Conservation (phyloP, 2,797 vertebrate genomes). For the Anguilla pacifica region DNA sequence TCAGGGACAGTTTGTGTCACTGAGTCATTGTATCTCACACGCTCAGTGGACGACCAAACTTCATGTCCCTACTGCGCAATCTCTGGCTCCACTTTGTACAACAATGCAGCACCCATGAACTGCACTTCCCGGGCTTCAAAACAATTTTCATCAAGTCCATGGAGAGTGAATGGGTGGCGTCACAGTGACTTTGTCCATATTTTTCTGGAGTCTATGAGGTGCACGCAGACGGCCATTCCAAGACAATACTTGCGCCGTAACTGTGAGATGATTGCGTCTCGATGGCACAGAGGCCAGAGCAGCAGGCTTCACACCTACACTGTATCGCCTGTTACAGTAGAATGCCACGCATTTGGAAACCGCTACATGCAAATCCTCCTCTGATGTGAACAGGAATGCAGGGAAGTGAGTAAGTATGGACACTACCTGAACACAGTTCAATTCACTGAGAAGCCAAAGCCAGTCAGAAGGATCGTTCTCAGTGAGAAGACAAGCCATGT, state of each 20-base stretch:
- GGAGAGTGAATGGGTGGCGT: too few species aligned
- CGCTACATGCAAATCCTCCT: constrained; percentile 3
- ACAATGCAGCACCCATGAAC: too few species aligned
- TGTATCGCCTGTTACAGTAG: background rate
- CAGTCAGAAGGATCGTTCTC: background rate
- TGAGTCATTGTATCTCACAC: too few species aligned
- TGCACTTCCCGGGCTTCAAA: too few species aligned
- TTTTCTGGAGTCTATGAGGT: too few species aligned
- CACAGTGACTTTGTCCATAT: too few species aligned
- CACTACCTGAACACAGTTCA: background rate
- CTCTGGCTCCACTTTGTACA: too few species aligned
- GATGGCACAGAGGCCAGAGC: background rate
- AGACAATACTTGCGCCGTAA: background rate
- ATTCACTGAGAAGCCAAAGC: background rate
- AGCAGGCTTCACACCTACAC: background rate
- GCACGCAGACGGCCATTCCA: background rate
- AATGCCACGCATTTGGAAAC: constrained; percentile 19
- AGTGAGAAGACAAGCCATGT: background rate
- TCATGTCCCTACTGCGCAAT: too few species aligned
- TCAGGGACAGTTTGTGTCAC: too few species aligned
- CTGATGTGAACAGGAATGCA: background rate
- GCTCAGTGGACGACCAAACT: too few species aligned
- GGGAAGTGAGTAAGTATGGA: constrained; percentile 21
- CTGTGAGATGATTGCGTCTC: background rate
- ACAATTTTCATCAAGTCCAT: too few species aligned